Evolutionary conservation across 2,888 invertebrate species (phyloP), one percentile per base, ranked within the genome.

Genomic region (Bimastos eiseni): DNA sequence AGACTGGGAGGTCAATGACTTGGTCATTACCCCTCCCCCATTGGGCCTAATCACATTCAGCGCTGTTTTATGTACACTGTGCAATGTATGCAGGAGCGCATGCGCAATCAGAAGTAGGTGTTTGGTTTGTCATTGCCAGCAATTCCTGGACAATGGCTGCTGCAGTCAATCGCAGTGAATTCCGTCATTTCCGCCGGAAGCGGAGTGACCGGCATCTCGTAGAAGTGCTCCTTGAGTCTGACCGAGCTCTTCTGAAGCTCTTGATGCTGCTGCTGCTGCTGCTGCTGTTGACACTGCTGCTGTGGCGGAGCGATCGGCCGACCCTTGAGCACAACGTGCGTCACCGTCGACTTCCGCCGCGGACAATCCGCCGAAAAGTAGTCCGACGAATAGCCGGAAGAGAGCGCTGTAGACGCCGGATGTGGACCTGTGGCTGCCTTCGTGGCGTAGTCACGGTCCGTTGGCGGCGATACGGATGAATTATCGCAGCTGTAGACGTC

Each of bases 331-430:
- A 70, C 70, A 70, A 70, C 70, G 70, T 70, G 70, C 70, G 70
- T 70, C 70, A 70, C 70, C 5, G 70, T 70, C 30, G 70, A 70
- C 70, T 70, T 70, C 70, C 70, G 70, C 70, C 70, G 70, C 70
- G 70, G 70, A 70, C 70, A 70, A 70, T 70, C 70, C 70, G 70
- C 70, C 70, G 70, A 70, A 70, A 70, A 70, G 70, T 70, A 70
- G 70, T 70, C 70, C 70, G 70, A 13, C 13, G 70, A n/a, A n/a
- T 8, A n/a, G n/a, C 30, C 70, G n/a, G 70, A 70, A 70, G 70
- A n/a, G n/a, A 70, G 70, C 70, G 70, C 70, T 70, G 70, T 17
- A 4, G 70, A 70, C 70, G 70, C 2, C 70, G 70, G n/a, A 70
- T n/a, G 70, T 70, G 70, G 70, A 70, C n/a, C 70, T n/a, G 70